Conservation (phyloP, 1,140 invertebrate genomes). For the Hermatobates lingyangjiaoensis region DNA sequence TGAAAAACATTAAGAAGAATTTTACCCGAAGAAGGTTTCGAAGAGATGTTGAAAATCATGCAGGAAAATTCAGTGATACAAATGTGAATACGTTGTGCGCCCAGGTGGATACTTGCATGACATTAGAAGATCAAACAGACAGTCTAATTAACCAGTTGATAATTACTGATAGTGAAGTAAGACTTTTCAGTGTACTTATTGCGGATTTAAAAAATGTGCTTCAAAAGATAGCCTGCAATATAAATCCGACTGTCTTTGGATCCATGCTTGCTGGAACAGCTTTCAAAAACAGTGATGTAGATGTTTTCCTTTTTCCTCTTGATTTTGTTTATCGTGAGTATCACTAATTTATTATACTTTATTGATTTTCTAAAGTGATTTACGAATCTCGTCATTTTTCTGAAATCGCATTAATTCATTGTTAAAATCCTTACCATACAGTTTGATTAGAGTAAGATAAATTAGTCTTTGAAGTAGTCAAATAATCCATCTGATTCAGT, state of each 20-base stretch:
- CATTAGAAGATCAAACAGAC: not conserved
- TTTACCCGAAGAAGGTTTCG: not conserved
- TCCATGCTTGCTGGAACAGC: not conserved
- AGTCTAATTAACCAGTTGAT: not conserved
- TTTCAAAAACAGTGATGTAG: constrained; percentile 10
- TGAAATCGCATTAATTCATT: no score
- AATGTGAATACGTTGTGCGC: not conserved
- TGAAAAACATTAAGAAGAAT: not conserved
- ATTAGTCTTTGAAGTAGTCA: not conserved
- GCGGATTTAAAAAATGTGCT: constrained; percentile 3
- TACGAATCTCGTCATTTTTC: no score
- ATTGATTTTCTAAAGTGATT: no score
- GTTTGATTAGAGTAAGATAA: not conserved
- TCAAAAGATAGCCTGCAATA: not conserved
- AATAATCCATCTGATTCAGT: no score
- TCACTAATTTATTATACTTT: no score
- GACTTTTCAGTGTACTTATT: not conserved
- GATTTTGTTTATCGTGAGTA: no score
- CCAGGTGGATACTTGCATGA: not conserved
- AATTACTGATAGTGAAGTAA: not conserved
- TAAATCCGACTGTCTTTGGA: constrained; percentile 3
- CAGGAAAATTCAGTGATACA: not conserved
- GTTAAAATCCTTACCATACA: no score
- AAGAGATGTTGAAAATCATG: not conserved
- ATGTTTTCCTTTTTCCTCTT: constrained; percentile 7